Percentiles rank a stretch among this genome's conserved stretches.
Evolutionary conservation across 2,888 invertebrate genomes (phyloP).

Genomic region (Lucinisca nassula): DNA sequence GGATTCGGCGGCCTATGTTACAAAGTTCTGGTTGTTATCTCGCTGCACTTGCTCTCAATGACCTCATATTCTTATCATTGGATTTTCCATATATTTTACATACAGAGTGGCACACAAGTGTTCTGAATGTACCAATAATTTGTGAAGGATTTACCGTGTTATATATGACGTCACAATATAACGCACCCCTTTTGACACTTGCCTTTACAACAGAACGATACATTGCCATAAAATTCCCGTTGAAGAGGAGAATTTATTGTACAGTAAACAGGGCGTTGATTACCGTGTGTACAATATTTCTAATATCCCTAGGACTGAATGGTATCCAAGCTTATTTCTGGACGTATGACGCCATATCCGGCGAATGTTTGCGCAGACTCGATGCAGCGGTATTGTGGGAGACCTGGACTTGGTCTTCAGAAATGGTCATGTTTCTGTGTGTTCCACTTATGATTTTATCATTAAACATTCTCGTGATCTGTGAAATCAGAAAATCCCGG

Average conservation of each 20-base stretch:
- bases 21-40: conserved; percentile 87
- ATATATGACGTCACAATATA: conserved; percentile 85
- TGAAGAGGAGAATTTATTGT: conserved; percentile 84
- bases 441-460: conserved; percentile 86
- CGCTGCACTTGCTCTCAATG: conserved; percentile 86
- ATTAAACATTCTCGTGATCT: conserved; percentile 86
- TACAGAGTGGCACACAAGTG: conserved; percentile 79
- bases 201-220: conserved; percentile 88
- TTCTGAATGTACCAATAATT: conserved; percentile 80
- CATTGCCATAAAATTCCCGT: conserved; percentile 87
- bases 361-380: conserved; percentile 70
- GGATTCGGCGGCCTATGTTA: conserved; percentile 87
- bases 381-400: conserved; percentile 78
- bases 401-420: conserved; percentile 86
- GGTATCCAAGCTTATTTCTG: conserved; percentile 86
- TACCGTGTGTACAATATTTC: conserved; percentile 78
- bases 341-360: conserved; percentile 70
- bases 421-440: conserved; percentile 85
- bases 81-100: conserved; percentile 84
- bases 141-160: conserved; percentile 86
- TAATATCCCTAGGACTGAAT: conserved; percentile 79
- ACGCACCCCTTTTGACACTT: conserved; percentile 86
- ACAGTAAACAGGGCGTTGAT: conserved; percentile 83
- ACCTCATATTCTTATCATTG: conserved; percentile 85
- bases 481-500: conserved; percentile 78